Conservation (phyloP, 2,888 invertebrate species). For the Mellilla xanthometata region DNA sequence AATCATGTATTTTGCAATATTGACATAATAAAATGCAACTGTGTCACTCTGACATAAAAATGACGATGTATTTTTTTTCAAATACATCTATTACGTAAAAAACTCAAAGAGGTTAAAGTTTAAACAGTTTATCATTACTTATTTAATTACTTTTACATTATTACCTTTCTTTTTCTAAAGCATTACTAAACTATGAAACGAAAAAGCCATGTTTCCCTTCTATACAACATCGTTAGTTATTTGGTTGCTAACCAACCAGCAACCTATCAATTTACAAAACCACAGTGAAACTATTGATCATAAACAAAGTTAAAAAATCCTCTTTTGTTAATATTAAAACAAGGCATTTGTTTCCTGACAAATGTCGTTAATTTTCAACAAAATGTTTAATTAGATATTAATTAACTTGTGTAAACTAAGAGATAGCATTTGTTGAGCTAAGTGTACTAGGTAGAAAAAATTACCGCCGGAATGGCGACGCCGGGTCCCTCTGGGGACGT, state of each 20-base stretch:
- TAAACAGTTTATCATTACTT: too few relatives aligned
- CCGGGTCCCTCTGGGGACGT: conserved; percentile 12
- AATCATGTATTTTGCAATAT: too few relatives aligned
- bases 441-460: conserved; percentile 9
- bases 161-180: neutral
- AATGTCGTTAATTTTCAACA: neutral
- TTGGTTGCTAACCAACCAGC: too few relatives aligned
- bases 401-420: conserved; percentile 13
- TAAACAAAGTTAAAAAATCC: neutral
- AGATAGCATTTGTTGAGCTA: neutral
- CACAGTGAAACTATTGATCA: too few relatives aligned
- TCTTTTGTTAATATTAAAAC: neutral
- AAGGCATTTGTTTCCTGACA: conserved; percentile 14
- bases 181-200: conserved; percentile 7
- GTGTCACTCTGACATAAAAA: neutral
- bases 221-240: neutral
- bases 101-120: too few relatives aligned
- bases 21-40: too few relatives aligned
- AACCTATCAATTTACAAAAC: neutral
- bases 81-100: too few relatives aligned
- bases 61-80: neutral
- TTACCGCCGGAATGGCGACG: conserved; percentile 42
- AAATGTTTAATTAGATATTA: neutral
- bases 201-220: conserved; percentile 10
- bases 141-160: too few relatives aligned